Conservation (phyloP, 2,113 vertebrate species). For the Thalassarche chlororhynchos region DNA sequence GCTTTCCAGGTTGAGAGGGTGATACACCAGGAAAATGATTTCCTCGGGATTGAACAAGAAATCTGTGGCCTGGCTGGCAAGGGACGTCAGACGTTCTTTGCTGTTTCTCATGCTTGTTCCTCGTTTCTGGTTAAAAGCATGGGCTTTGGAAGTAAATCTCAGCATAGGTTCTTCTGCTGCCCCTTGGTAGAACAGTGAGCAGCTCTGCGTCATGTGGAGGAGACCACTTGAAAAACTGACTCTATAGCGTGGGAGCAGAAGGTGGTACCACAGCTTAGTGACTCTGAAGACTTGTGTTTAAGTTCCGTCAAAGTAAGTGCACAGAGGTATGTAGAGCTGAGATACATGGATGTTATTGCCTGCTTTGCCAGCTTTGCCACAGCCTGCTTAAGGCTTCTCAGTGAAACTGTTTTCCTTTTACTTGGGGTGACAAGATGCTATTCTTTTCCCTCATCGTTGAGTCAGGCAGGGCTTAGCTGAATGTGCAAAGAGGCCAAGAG, state of each 20-base stretch:
- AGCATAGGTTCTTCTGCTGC: background rate
- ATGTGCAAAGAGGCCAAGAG: background rate
- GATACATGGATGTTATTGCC: background rate
- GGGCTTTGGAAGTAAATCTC: background rate
- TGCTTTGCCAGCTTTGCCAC: background rate
- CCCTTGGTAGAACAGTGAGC: background rate
- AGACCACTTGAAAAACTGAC: background rate
- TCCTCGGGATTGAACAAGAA: background rate
- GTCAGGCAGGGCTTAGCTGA: background rate
- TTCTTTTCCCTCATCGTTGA: background rate
- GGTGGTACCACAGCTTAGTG: background rate
- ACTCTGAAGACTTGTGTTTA: background rate
- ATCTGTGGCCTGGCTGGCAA: background rate
- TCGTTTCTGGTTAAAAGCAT: background rate
- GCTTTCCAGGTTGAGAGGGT: background rate
- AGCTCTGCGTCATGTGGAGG: background rate
- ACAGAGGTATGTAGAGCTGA: background rate
- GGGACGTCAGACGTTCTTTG: background rate
- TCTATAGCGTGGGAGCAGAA: background rate
- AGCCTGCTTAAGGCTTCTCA: background rate
- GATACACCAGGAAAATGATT: background rate
- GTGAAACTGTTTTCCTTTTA: background rate
- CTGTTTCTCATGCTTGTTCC: background rate
- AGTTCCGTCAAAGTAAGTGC: background rate
- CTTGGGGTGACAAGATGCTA: background rate